phyloP scores from a whole-genome alignment of 2,797 vertebrate species.

The Myotis pilosus region DNA sequence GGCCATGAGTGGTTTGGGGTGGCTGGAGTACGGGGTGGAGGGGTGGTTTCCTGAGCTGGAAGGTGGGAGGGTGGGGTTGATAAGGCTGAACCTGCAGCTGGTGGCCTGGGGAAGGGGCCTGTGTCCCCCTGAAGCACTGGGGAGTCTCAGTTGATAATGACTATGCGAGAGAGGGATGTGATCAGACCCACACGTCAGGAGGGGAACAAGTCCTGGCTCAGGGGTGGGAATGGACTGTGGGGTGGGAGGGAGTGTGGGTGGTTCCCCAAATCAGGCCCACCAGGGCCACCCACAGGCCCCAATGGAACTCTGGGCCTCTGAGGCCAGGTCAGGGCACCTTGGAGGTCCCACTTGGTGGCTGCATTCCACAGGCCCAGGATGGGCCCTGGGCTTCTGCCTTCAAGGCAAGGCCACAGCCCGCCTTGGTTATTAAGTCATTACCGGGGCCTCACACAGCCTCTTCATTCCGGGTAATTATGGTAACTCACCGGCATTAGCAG shows the following conservation, averaged over 20 bases:
- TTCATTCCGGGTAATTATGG: conserved; percentile 65
- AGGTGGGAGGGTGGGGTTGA: neutral
- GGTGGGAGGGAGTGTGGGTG: neutral
- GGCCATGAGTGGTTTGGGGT: neutral
- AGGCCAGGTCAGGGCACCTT: neutral
- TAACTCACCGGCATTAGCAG: neutral
- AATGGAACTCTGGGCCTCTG: neutral
- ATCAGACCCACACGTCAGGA: neutral
- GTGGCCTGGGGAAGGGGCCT: neutral
- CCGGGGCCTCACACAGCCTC: conserved; percentile 32
- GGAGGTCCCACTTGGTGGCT: neutral
- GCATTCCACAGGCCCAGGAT: neutral
- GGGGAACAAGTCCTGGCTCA: neutral
- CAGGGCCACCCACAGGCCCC: neutral
- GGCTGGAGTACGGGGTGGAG: no score
- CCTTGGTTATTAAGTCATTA: conserved; percentile 68
- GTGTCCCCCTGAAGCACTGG: neutral
- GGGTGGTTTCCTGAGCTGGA: neutral
- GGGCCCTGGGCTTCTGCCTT: neutral
- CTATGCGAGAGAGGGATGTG: neutral
- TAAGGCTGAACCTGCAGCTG: neutral
- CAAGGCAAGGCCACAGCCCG: neutral
- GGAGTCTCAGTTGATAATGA: neutral
- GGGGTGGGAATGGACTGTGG: neutral
- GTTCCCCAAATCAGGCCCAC: neutral